A percentile compares a stretch with the other conserved stretches of the same genome.
Evolutionary conservation across 92 coral and sea anemone species (phyloP).

Genomic region (Virgularia gustaviana): DNA sequence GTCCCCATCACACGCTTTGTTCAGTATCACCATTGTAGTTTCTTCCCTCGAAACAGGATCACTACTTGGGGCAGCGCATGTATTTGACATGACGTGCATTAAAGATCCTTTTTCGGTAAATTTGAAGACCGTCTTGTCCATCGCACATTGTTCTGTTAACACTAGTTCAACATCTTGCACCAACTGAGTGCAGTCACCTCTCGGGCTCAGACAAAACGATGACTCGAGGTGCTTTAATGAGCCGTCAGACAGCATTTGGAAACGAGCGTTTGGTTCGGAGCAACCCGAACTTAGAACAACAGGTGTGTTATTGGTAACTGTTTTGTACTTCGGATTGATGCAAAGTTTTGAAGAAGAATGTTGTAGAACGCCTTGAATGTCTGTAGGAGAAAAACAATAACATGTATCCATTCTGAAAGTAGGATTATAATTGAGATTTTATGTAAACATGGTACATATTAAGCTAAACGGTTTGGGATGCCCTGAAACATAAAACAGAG

Average conservation of each 20-base stretch:
- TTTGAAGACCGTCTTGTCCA: not conserved
- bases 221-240: not conserved
- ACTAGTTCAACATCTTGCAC: constrained; percentile 6
- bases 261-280: constrained; percentile 4
- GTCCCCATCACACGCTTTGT: not conserved
- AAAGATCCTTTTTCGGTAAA: constrained; percentile 4
- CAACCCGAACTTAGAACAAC: constrained; percentile 1
- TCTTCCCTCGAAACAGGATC: constrained; percentile 9
- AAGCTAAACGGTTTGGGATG: no score
- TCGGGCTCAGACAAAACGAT: constrained; percentile 1
- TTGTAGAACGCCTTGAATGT: constrained; percentile 21
- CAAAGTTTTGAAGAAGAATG: constrained; percentile 7
- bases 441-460: no score
- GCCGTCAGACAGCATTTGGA: constrained; percentile 15
- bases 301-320: not conserved
- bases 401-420: no score
- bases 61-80: not conserved
- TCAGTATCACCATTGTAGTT: constrained; percentile 7
- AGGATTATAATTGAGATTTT: no score
- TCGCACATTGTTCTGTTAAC: not conserved
- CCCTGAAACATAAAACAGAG: no score
- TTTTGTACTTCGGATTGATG: not conserved
- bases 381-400: not conserved
- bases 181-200: not conserved
- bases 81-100: constrained; percentile 17